Conservation (phyloP, 2,797 vertebrate species). For the Naso thynnoides region DNA sequence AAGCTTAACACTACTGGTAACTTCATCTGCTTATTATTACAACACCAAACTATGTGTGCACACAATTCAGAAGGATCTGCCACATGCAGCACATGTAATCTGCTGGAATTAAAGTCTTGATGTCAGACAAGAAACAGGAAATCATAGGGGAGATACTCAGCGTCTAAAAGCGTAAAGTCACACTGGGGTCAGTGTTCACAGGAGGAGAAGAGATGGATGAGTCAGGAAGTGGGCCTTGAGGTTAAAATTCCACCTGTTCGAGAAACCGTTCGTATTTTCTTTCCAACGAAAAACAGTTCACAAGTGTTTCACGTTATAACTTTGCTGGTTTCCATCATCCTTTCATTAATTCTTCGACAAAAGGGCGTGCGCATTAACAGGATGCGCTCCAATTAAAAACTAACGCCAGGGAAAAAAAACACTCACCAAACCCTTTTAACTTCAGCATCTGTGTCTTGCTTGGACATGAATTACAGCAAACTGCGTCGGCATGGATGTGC, state of each 20-base stretch:
- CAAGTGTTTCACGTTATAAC: background rate
- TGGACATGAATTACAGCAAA: background rate
- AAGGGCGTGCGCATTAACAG: background rate
- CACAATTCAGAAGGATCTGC: conserved; percentile 56
- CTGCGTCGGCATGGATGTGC: background rate
- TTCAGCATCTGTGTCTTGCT: background rate
- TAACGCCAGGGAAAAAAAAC: background rate
- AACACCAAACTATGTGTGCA: conserved; percentile 42
- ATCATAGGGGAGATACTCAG: conserved; percentile 44
- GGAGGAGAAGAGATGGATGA: conserved; percentile 36
- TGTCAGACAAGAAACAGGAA: conserved; percentile 42
- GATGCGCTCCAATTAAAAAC: conserved; percentile 4
- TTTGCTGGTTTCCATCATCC: background rate
- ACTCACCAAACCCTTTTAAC: background rate
- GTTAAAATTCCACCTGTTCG: background rate
- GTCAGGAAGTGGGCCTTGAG: conserved; percentile 1
- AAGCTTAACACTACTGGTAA: conserved; percentile 44
- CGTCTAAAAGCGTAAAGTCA: conserved; percentile 30
- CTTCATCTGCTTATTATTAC: conserved; percentile 36
- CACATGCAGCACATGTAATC: conserved; percentile 58
- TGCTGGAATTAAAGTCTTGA: conserved; percentile 40
- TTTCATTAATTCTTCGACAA: background rate
- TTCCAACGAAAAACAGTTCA: conserved; percentile 11
- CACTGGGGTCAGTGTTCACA: conserved; percentile 28
- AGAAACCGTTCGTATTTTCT: background rate